These are phyloP conservation scores for Eublepharis macularius DNA, from an alignment of 2,113 vertebrate genomes.

Conservation along the genomic window DNA sequence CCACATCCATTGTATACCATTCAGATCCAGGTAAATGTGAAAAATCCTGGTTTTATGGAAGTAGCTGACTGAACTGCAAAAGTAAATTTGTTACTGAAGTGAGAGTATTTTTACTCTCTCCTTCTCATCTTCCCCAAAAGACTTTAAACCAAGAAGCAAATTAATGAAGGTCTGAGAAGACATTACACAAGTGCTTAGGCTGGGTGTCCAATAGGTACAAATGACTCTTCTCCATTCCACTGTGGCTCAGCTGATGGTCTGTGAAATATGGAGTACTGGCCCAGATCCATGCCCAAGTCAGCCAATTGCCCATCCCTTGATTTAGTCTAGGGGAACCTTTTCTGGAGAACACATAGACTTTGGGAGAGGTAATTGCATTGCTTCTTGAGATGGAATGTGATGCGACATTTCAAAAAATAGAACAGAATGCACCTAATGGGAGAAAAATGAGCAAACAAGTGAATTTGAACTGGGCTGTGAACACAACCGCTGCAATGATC, in stretches of 20 bases:
- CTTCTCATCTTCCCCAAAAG: background rate
- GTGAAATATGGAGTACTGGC: background rate
- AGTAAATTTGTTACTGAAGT: background rate
- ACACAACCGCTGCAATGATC: background rate
- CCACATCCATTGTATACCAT: background rate
- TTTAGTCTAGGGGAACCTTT: conserved; percentile 34
- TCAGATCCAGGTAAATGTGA: background rate
- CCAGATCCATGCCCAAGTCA: background rate
- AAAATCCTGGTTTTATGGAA: background rate
- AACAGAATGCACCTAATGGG: conserved; percentile 47
- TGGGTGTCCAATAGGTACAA: too few species aligned
- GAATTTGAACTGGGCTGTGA: conserved; percentile 71
- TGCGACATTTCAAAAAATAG: conserved; percentile 35
- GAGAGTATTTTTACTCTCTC: background rate
- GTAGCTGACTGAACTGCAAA: background rate
- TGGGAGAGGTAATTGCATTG: conserved; percentile 43
- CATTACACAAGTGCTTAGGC: background rate
- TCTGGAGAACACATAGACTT: conserved; percentile 12
- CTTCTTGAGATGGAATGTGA: conserved; percentile 59
- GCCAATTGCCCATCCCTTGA: background rate
- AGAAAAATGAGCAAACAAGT: conserved; percentile 73
- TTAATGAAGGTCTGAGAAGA: too few species aligned
- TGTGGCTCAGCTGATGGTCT: too few species aligned
- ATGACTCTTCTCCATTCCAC: background rate
- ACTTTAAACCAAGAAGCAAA: background rate